phyloP scores from a whole-genome alignment of 2,797 vertebrate species.

The Phoeniculus purpureus region DNA sequence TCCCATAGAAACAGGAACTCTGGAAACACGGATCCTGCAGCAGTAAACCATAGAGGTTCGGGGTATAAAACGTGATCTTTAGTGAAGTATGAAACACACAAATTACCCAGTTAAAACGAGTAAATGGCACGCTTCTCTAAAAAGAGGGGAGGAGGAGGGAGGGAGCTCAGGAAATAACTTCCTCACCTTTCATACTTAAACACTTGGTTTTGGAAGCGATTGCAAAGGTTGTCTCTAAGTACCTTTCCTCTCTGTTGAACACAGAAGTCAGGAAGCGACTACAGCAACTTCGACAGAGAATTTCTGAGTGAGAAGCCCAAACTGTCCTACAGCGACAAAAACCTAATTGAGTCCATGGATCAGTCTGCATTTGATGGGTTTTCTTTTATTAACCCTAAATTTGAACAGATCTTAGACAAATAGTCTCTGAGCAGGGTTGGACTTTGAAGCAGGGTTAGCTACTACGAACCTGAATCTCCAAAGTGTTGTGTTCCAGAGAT shows the following conservation, averaged over 20 bases:
- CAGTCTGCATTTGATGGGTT: constrained; percentile 90
- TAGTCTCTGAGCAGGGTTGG: constrained; percentile 16
- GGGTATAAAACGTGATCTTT: background rate
- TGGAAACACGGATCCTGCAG: background rate
- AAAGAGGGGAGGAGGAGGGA: background rate
- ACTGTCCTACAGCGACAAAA: constrained; percentile 91
- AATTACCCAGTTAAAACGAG: background rate
- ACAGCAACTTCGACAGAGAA: constrained; percentile 96
- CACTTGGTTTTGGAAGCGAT: background rate
- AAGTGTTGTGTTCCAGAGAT: background rate
- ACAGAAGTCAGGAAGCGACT: constrained; percentile 92
- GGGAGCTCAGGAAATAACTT: background rate
- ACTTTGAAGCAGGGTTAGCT: background rate
- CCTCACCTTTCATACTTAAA: background rate
- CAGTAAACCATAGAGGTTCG: background rate
- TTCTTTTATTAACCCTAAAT: constrained; percentile 94
- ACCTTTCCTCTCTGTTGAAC: background rate
- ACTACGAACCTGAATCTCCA: background rate
- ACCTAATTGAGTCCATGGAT: constrained; percentile 97
- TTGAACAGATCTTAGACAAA: constrained; percentile 85
- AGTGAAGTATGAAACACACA: background rate
- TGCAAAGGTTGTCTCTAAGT: background rate
- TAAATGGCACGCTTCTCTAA: background rate
- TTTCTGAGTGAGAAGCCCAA: constrained; percentile 95
- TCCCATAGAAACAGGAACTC: background rate